Conservation (phyloP, 2,113 vertebrate species). For the Coreoperca whiteheadi region DNA sequence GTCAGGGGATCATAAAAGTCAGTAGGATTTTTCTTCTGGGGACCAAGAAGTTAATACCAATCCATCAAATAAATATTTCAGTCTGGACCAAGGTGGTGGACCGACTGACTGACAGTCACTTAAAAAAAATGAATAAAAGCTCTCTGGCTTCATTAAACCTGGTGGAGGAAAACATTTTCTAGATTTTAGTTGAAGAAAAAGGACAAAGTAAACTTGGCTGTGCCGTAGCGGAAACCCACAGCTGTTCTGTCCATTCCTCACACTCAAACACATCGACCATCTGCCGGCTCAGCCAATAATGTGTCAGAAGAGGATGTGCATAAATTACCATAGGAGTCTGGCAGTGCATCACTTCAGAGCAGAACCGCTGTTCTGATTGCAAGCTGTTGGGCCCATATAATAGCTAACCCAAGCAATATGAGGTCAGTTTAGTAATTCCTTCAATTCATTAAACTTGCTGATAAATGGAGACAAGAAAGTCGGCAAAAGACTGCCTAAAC, state of each 20-base stretch:
- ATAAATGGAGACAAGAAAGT: constrained; percentile 38
- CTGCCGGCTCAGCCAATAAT: constrained; percentile 62
- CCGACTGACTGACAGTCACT: not conserved
- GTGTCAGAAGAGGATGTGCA: constrained; percentile 61
- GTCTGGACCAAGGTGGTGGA: not conserved
- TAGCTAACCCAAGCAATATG: constrained; percentile 35
- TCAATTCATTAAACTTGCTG: constrained; percentile 44
- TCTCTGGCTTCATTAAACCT: constrained; percentile 1
- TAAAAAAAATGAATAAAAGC: not conserved
- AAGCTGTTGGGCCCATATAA: constrained; percentile 56
- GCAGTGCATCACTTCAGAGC: constrained; percentile 48
- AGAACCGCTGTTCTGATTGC: constrained; percentile 46
- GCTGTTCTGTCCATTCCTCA: constrained; percentile 60
- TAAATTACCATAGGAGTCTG: constrained; percentile 57
- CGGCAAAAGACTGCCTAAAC: not conserved
- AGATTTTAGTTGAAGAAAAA: constrained; percentile 31
- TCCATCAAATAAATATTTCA: not conserved
- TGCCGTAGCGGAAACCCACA: constrained; percentile 50
- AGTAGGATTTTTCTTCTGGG: not conserved
- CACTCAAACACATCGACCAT: constrained; percentile 51
- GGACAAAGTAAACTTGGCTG: constrained; percentile 58
- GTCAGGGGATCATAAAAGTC: not conserved
- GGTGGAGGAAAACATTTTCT: constrained; percentile 21
- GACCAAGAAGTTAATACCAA: not conserved
- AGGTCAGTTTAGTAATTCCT: constrained; percentile 50